Evolutionary conservation across 2,888 invertebrate species (phyloP).

Genomic region (Heliconius ismenius): DNA sequence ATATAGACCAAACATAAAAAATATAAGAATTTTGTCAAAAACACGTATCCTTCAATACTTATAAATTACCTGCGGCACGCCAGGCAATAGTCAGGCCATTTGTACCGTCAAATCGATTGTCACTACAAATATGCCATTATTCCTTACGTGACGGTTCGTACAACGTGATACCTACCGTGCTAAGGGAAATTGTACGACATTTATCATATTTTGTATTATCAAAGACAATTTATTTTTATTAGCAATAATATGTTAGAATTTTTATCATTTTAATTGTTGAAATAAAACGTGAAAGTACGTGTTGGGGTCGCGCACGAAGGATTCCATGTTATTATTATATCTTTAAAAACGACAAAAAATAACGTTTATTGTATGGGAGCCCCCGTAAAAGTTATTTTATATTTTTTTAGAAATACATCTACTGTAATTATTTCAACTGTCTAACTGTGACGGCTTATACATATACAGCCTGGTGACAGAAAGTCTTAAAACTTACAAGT

Average conservation of each 20-base stretch:
- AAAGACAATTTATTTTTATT: neutral
- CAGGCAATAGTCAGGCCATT: constrained; percentile 50
- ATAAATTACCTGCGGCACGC: constrained; percentile 34
- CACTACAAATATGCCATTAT: constrained; percentile 48
- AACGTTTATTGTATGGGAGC: too few species aligned
- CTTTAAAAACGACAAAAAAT: too few species aligned
- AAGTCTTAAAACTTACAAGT: too few species aligned
- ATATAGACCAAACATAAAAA: neutral
- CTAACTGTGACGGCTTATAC: too few species aligned
- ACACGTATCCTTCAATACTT: neutral
- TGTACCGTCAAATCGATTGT: constrained; percentile 53
- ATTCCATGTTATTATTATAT: too few species aligned
- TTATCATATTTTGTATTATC: constrained; percentile 4
- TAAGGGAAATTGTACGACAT: constrained; percentile 10
- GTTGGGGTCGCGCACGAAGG: too few species aligned
- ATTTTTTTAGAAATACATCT: too few species aligned
- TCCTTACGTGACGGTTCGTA: constrained; percentile 25
- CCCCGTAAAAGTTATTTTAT: too few species aligned
- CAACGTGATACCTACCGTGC: constrained; percentile 10
- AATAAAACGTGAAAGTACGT: too few species aligned
- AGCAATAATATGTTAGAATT: neutral
- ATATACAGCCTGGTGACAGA: too few species aligned
- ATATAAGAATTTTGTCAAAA: neutral
- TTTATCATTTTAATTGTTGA: neutral
- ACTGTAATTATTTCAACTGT: too few species aligned